Base-by-base conservation (phyloP, 2,888 invertebrate species). In the Clunio marinus region DNA sequence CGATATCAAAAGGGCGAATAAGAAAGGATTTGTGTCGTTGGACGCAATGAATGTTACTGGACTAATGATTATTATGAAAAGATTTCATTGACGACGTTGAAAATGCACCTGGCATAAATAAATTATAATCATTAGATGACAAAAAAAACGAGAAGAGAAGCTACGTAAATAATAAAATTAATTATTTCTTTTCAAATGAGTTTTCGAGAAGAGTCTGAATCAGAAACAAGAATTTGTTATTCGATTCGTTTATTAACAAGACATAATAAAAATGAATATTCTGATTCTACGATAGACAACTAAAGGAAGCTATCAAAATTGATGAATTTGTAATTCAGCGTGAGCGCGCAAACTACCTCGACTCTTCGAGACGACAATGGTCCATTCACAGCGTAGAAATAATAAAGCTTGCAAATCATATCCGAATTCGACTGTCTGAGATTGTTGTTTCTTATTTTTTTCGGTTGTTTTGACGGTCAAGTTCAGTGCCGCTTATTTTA, bases 401-500 rank as follows among this genome's bases (percentile, higher is more conserved):
- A n/a, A 15, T 10, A 62, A 45, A 41, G 20, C 35, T 10, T 24
- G 15, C 32, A 41, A 62, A 41, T 45, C 24, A 66, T 51, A 66
- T 66, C 59, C 66, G 55, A 24, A 24, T 28, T 55, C 55, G 24
- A 22, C 27, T 15, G 22, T 22, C 35, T 45, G 45, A 63, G 63
- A 63, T 45, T 41, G 45, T 32, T 55, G 17, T 51, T n/a, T n/a
- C n/a, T n/a, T n/a, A n/a, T n/a, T n/a, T n/a, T n/a, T 51, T 51
- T 51, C 20, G 51, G 51, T 22, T 15, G 8, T 45, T 51, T 66
- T 55, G 27, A 25, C 66, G 66, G 66, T 66, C 66, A 66, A 66
- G 66, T 66, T 66, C 66, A 66, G 32, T 55, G 66, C 55, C 57
- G 27, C 51, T n/a, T n/a, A 15, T 4, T 51, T 51, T 51, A 51